These are phyloP conservation scores for Incurvaria masculella DNA, from an alignment of 2,888 invertebrate species.

Conservation along the genomic window DNA sequence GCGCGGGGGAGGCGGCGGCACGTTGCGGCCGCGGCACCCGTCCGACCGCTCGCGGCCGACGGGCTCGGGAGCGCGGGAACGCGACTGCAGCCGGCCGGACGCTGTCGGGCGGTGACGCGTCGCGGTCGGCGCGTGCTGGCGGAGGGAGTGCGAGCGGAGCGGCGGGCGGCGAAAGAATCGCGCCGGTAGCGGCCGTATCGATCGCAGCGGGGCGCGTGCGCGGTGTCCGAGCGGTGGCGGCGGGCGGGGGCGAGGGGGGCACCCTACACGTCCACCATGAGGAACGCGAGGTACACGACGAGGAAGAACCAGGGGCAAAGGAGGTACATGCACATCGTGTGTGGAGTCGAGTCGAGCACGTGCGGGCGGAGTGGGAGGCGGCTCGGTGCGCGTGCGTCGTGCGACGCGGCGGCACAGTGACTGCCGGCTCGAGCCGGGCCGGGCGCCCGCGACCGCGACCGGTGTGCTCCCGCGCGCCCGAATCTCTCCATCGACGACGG, in stretches of 20 bases:
- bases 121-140: conserved; percentile 22
- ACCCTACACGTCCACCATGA: conserved; percentile 61
- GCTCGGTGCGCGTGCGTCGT: conserved; percentile 51
- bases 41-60: conserved; percentile 18
- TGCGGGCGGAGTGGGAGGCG: conserved; percentile 21
- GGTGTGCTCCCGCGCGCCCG: conserved; percentile 20
- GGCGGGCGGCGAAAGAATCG: conserved; percentile 12
- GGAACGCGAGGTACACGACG: conserved; percentile 63
- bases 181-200: conserved; percentile 26
- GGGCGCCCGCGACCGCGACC: conserved; percentile 41
- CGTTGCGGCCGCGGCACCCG: conserved; percentile 37
- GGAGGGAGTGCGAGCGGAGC: conserved; percentile 13
- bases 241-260: conserved; percentile 22
- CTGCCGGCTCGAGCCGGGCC: conserved; percentile 53
- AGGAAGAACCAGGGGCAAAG: conserved; percentile 67
- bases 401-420: conserved; percentile 55
- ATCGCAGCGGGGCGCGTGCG: conserved; percentile 43
- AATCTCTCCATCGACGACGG: background rate
- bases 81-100: conserved; percentile 37
- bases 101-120: conserved; percentile 17
- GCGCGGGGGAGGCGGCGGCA: conserved; percentile 35
- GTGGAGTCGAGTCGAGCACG: background rate
- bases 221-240: conserved; percentile 21
- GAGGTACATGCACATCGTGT: conserved; percentile 57
- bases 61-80: conserved; percentile 34